Percentiles rank a stretch among this genome's conserved stretches.
Conservation (phyloP, 2,113 vertebrate genomes). For the Cynopterus brachyotis region DNA sequence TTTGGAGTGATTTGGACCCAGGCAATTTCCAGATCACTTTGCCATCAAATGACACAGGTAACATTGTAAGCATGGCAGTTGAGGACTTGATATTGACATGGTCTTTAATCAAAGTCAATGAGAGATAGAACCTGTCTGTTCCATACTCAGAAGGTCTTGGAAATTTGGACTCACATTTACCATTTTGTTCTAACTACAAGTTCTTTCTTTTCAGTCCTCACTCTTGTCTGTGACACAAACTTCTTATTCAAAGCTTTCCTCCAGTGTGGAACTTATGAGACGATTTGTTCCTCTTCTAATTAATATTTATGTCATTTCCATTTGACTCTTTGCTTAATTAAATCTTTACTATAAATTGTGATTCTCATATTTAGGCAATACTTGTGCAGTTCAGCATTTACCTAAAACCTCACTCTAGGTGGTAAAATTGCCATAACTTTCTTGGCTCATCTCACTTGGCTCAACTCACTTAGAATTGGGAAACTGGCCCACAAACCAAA, state of each 20-base stretch:
- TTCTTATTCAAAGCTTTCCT: not conserved
- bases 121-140: not conserved
- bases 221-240: not conserved
- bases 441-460: not conserved
- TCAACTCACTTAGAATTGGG: not conserved
- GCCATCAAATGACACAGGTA: not conserved
- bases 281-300: not conserved
- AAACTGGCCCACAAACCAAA: not conserved
- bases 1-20: too few species aligned
- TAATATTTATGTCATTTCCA: not conserved
- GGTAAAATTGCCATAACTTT: not conserved
- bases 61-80: fast-evolving
- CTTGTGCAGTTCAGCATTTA: not conserved
- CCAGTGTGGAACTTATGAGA: not conserved
- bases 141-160: not conserved
- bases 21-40: not conserved
- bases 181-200: not conserved
- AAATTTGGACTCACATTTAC: not conserved
- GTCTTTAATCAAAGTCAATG: not conserved
- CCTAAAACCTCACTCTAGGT: not conserved
- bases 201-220: not conserved
- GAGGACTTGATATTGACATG: not conserved
- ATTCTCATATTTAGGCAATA: not conserved
- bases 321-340: not conserved
- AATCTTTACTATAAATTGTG: not conserved